Evolutionary conservation across 2,888 invertebrate genomes (phyloP).

Genomic region (Cryptosula pallasiana): DNA sequence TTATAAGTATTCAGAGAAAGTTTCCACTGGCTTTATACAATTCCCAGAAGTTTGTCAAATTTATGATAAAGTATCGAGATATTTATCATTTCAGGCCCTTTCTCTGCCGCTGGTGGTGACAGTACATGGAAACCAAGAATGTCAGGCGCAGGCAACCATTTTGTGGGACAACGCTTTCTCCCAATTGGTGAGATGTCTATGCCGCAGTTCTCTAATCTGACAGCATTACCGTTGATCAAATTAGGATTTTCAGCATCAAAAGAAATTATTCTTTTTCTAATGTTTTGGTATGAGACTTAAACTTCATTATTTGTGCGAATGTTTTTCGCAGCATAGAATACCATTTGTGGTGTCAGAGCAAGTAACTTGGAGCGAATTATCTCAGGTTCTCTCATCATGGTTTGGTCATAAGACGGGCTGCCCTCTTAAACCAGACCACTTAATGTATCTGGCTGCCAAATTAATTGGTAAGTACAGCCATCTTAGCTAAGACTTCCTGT

Average conservation of each 20-base stretch:
- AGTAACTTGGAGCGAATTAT: slow-evolving; percentile 82
- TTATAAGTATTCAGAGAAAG: no score
- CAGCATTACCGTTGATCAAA: background rate
- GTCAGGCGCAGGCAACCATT: slow-evolving; percentile 97
- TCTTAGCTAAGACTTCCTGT: no score
- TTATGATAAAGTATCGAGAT: no score
- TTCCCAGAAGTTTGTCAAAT: no score
- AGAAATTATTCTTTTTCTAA: background rate
- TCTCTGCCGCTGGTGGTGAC: slow-evolving; percentile 97
- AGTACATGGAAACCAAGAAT: slow-evolving; percentile 98
- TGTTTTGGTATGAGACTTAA: no score
- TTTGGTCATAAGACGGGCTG: slow-evolving; percentile 83
- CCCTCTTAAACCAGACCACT: slow-evolving; percentile 77
- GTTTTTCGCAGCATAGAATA: slow-evolving; percentile 65
- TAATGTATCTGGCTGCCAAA: slow-evolving; percentile 85
- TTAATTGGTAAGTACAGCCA: slow-evolving; percentile 66
- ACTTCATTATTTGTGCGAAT: no score
- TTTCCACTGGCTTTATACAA: no score
- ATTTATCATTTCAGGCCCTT: slow-evolving; percentile 68
- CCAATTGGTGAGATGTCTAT: slow-evolving; percentile 62
- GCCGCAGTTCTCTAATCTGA: background rate
- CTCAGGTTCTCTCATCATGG: slow-evolving; percentile 84
- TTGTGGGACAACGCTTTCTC: slow-evolving; percentile 99
- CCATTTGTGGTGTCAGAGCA: slow-evolving; percentile 88
- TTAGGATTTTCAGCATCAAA: background rate